Base-by-base conservation (phyloP, 1,140 invertebrate genomes). In the Drosophila pectinifera region DNA sequence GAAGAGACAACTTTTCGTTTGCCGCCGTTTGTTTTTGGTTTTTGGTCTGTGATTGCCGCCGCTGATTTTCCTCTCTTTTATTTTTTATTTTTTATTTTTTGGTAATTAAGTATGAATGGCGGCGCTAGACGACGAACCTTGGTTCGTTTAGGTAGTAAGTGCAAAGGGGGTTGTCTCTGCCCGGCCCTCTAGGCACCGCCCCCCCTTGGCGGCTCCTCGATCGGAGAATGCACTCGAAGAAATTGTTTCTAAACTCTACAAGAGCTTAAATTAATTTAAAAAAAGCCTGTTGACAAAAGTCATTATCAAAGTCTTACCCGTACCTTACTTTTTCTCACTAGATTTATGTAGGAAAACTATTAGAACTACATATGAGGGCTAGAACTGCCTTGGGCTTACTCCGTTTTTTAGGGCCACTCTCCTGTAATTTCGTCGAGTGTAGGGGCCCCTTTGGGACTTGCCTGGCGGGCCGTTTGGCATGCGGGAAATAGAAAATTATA, bases 41-140 rank as follows among this genome's bases (percentile, higher is more conserved):
- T 53, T 69, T 56, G 69, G 65, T 48, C 38, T 70, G 67, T 38
- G 63, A 43, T 38, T 53, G 39, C 72, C 34, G 53, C 28, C 46
- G 45, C 49, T 55, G 48, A 46, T 48, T 68, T 76, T 46, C 46
- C 42, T 74, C 53, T 55, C 55, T n/a, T 57, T 26, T 56, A 49
- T 43, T 67, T 65, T 34, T 56, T 36, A 42, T 65, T 46, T 65
- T 73, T 58, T 76, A 51, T 59, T 88, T 67, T 79, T 89, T 88
- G 76, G 79, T 88, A 89, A 89, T 88, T 88, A 89, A 89, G 84
- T 88, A 82, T 88, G 83, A 88, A 89, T 89, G 83, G 79, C 84
- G 83, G 83, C 83, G 83, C 83, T 88, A 88, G 84, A 88, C 67
- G 76, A 78, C 74, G 46, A 70, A 61, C 73, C 73, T 68, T 59